Evolutionary conservation across 2,113 vertebrate genomes (phyloP).

Genomic region (Eolophus roseicapilla): DNA sequence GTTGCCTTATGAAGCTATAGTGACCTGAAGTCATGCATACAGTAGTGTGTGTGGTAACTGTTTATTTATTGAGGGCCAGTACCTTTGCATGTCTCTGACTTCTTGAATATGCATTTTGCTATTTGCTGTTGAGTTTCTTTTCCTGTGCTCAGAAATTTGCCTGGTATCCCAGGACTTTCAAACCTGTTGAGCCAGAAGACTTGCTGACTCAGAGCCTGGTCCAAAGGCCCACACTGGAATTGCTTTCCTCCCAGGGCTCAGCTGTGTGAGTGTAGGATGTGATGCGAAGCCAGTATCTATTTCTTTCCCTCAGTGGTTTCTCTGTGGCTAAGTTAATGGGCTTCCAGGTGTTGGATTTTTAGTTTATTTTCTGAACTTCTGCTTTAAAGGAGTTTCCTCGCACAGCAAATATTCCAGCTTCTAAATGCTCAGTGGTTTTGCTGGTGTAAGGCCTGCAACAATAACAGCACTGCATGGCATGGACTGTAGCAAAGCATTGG

Average conservation of each 20-base stretch:
- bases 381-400: neutral
- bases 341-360: neutral
- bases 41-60: neutral
- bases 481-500: neutral
- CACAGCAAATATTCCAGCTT: neutral
- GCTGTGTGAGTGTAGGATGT: neutral
- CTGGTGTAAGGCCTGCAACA: neutral
- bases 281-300: neutral
- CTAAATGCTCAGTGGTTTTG: neutral
- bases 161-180: neutral
- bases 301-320: neutral
- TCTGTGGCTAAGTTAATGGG: neutral
- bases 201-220: neutral
- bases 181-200: neutral
- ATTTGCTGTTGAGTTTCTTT: neutral
- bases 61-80: neutral
- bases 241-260: neutral
- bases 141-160: neutral
- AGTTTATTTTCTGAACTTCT: neutral
- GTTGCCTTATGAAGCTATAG: neutral
- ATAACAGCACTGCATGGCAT: rapidly evolving
- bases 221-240: neutral
- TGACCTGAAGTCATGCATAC: rapidly evolving
- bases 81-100: neutral
- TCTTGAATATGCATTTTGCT: neutral